phyloP scores from a whole-genome alignment of 2,888 invertebrate species.

The Agonopterix subpropinquella region DNA sequence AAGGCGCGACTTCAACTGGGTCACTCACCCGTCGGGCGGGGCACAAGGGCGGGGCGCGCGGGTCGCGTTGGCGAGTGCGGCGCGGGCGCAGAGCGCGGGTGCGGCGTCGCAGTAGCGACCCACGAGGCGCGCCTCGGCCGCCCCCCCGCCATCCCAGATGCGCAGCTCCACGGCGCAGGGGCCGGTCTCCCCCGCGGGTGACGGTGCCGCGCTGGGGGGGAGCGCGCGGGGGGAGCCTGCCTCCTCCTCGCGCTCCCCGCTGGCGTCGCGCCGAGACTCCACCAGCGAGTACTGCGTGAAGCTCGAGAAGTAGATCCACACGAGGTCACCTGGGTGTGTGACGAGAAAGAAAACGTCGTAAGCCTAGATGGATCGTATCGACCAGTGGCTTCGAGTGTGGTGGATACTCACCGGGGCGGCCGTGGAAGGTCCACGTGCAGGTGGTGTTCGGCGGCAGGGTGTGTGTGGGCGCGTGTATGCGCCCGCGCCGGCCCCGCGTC shows the following conservation, averaged over 20 bases:
- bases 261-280: conserved; percentile 63
- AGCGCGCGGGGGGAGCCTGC: conserved; percentile 16
- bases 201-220: not conserved
- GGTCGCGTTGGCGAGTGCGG: conserved; percentile 82
- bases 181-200: conserved; percentile 67
- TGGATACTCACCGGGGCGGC: conserved; percentile 72
- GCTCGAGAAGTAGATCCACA: conserved; percentile 92
- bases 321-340: conserved; percentile 78
- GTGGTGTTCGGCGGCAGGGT: conserved; percentile 90
- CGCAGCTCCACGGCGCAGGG: conserved; percentile 81
- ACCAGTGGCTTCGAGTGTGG: not conserved
- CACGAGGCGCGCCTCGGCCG: conserved; percentile 64
- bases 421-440: conserved; percentile 90
- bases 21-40: conserved; percentile 78
- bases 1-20: conserved; percentile 75
- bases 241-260: conserved; percentile 68
- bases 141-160: conserved; percentile 85
- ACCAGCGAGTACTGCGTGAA: conserved; percentile 87
- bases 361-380: not conserved
- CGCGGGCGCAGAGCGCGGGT: conserved; percentile 89
- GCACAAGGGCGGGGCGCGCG: conserved; percentile 87
- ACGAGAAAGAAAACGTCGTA: not conserved
- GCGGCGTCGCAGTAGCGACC: conserved; percentile 85
- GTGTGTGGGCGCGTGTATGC: conserved; percentile 86
- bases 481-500: conserved; percentile 81